These are phyloP conservation scores for Myanophis thanlyinensis DNA, from an alignment of 2,113 vertebrate genomes.

Conservation along the genomic window DNA sequence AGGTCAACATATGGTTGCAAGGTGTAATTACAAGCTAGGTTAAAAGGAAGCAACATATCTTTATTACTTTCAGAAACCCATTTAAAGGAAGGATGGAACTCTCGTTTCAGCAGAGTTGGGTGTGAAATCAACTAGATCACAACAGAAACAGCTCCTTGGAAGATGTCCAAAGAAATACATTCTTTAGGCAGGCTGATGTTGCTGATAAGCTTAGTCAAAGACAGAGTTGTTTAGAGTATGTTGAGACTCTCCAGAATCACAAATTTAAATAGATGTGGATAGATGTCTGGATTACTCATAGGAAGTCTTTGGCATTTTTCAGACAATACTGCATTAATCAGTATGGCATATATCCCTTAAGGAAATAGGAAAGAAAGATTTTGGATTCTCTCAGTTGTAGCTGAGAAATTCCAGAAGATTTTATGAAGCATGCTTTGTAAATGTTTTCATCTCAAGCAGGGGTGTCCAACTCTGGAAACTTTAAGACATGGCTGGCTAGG, in stretches of 20 bases:
- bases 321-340: conserved; percentile 23
- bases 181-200: not conserved
- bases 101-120: conserved; percentile 3
- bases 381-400: not conserved
- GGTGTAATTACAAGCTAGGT: rapidly evolving
- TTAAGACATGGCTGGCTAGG: not conserved
- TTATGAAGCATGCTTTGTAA: not conserved
- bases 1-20: conserved; percentile 10
- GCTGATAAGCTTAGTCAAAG: not conserved
- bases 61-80: conserved; percentile 15
- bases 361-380: conserved; percentile 4
- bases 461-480: not conserved
- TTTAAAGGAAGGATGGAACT: conserved; percentile 11
- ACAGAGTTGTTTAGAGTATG: not conserved
- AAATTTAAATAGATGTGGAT: not conserved
- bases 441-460: not conserved
- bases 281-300: conserved; percentile 8
- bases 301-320: conserved; percentile 27
- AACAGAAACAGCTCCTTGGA: not conserved
- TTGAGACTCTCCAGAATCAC: not conserved
- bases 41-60: not conserved
- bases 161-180: not conserved
- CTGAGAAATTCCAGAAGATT: not conserved
- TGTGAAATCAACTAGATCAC: conserved; percentile 19
- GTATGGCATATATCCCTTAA: conserved; percentile 15